Conservation (phyloP, 2,797 vertebrate genomes). For the Melanotaenia nigrans region DNA sequence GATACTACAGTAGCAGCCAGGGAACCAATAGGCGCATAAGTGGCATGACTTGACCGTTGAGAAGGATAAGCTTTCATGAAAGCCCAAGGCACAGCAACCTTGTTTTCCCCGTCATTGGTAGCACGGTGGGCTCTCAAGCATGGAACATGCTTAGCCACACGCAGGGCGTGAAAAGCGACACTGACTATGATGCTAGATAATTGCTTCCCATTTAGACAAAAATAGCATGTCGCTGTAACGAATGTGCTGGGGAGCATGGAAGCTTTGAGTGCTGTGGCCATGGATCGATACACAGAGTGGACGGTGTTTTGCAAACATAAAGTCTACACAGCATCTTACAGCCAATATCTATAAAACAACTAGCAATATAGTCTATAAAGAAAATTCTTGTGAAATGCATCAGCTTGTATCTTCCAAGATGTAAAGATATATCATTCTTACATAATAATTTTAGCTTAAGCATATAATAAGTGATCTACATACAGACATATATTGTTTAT, state of each 20-base stretch:
- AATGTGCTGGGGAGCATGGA: constrained; percentile 76
- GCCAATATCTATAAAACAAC: constrained; percentile 38
- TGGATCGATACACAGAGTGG: constrained; percentile 76
- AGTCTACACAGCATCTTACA: constrained; percentile 65
- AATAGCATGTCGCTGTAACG: constrained; percentile 82
- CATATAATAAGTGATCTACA: constrained; percentile 1
- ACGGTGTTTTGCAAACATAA: constrained; percentile 57
- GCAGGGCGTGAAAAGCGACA: constrained; percentile 82
- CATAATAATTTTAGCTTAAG: constrained; percentile 15
- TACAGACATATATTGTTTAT: background rate
- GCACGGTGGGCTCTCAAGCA: constrained; percentile 72
- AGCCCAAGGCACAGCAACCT: constrained; percentile 70
- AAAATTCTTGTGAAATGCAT: constrained; percentile 12
- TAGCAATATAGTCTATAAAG: constrained; percentile 43
- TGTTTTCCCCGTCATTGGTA: constrained; percentile 65
- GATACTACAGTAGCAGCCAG: constrained; percentile 69
- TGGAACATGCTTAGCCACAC: constrained; percentile 78
- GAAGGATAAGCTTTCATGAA: constrained; percentile 70
- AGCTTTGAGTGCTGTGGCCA: constrained; percentile 73
- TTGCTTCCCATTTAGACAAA: constrained; percentile 87
- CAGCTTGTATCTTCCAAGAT: constrained; percentile 37
- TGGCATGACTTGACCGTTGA: constrained; percentile 70
- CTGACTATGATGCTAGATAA: constrained; percentile 85
- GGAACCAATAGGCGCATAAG: constrained; percentile 63
- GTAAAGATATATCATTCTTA: background rate